A percentile compares a stretch with the other conserved stretches of the same genome.
Evolutionary conservation across 2,888 invertebrate genomes (phyloP).

Genomic region (Amorpha juglandis): DNA sequence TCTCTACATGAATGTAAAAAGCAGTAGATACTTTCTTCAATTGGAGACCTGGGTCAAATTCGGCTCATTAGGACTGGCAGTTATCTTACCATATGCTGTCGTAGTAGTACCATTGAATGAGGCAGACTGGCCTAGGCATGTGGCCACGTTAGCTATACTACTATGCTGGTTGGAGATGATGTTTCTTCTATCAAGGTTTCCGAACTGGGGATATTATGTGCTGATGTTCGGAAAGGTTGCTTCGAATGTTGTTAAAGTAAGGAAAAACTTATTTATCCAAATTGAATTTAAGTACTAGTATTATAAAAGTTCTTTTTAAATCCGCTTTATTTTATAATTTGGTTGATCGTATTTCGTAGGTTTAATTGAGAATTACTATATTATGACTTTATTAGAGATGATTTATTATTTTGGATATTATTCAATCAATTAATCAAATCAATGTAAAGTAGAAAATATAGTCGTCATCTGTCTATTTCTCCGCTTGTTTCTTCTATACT

Average conservation of each 20-base stretch:
- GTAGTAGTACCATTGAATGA: conserved; percentile 45
- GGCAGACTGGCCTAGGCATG: conserved; percentile 74
- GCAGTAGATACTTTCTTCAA: conserved; percentile 78
- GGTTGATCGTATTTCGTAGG: too few relatives aligned
- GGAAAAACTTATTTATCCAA: too few relatives aligned
- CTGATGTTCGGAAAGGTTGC: conserved; percentile 86
- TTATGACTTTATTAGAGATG: too few relatives aligned
- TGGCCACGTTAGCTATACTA: conserved; percentile 80
- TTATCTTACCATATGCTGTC: conserved; percentile 68
- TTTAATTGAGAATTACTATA: too few relatives aligned
- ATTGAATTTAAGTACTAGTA: neutral
- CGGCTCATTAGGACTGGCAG: conserved; percentile 71
- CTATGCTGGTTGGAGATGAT: conserved; percentile 84
- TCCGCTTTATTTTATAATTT: too few relatives aligned
- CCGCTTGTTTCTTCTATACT: too few relatives aligned
- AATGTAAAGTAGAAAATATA: too few relatives aligned
- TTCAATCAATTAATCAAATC: too few relatives aligned
- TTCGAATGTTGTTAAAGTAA: conserved; percentile 81
- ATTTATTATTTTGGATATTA: too few relatives aligned
- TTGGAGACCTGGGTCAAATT: conserved; percentile 85
- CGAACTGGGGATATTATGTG: conserved; percentile 84
- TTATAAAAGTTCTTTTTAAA: too few relatives aligned
- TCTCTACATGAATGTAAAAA: conserved; percentile 76
- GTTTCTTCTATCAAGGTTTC: conserved; percentile 83
- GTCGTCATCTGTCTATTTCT: too few relatives aligned